A percentile compares a stretch with the other conserved stretches of the same genome.
Evolutionary conservation across 2,797 vertebrate genomes (phyloP).

Genomic region (Odontamblyopus lacepedii): DNA sequence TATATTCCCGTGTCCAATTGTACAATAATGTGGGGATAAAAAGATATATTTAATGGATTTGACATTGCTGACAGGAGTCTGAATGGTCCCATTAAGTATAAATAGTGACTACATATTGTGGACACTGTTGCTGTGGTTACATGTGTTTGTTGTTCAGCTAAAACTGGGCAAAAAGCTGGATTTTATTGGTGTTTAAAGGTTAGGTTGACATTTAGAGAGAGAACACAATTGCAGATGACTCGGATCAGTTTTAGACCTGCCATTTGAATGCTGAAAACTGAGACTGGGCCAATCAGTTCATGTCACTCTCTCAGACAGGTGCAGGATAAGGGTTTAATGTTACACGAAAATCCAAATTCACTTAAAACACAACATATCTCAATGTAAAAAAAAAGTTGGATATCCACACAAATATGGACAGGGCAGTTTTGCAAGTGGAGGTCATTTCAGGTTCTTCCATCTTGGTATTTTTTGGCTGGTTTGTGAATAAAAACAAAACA

Average conservation of each 20-base stretch:
- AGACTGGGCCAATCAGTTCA: too few relatives aligned
- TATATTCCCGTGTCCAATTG: not conserved
- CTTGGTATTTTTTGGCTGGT: too few relatives aligned
- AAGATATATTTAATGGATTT: conserved; percentile 3
- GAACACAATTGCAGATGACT: not conserved
- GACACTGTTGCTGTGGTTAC: conserved; percentile 3
- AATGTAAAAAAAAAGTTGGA: too few relatives aligned
- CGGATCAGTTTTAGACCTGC: not conserved
- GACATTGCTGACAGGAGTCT: not conserved
- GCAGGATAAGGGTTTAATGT: too few relatives aligned
- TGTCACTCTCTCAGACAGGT: not conserved
- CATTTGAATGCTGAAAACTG: not conserved
- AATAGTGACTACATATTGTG: not conserved
- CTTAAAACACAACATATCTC: too few relatives aligned
- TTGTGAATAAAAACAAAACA: too few relatives aligned
- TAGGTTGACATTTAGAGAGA: conserved; percentile 3
- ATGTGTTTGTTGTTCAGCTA: conserved; percentile 3
- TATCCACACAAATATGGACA: too few relatives aligned
- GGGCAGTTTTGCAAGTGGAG: too few relatives aligned
- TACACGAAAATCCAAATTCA: too few relatives aligned
- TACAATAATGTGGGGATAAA: not conserved
- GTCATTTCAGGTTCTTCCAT: too few relatives aligned
- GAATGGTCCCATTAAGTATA: not conserved
- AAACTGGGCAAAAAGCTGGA: not conserved
- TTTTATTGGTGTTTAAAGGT: conserved; percentile 10